A percentile compares a stretch with the other conserved stretches of the same genome.
Conservation (phyloP, 2,113 vertebrate genomes). For the Heterotis niloticus region DNA sequence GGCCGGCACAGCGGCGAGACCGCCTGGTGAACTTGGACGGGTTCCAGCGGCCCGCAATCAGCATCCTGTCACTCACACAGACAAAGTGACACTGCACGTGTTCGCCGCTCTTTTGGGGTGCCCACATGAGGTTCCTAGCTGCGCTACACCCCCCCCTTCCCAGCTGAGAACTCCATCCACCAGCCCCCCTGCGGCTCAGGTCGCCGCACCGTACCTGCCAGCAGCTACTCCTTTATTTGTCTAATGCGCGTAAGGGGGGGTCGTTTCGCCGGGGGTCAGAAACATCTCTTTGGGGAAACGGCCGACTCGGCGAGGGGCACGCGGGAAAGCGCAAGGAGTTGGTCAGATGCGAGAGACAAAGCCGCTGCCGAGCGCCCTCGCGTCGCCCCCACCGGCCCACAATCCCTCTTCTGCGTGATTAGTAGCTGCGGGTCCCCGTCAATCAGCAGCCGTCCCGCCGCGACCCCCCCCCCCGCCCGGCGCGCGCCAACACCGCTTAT, state of each 20-base stretch:
- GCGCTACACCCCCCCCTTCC: conserved; percentile 62
- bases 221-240: conserved; percentile 25
- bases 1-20: conserved; percentile 51
- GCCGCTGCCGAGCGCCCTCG: conserved; percentile 62
- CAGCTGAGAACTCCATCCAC: conserved; percentile 55
- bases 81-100: conserved; percentile 71
- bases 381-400: conserved; percentile 37
- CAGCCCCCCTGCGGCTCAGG: background rate
- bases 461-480: conserved; percentile 56
- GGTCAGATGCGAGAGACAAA: conserved; percentile 66
- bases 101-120: conserved; percentile 78
- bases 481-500: conserved; percentile 72
- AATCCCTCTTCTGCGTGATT: conserved; percentile 73
- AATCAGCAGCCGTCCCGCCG: conserved; percentile 68
- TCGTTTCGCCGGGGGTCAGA: conserved; percentile 63
- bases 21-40: conserved; percentile 79
- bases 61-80: conserved; percentile 79
- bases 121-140: conserved; percentile 76
- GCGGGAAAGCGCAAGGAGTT: conserved; percentile 50
- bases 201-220: conserved; percentile 19
- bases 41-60: conserved; percentile 82
- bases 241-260: conserved; percentile 28
- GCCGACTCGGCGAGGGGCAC: conserved; percentile 73
- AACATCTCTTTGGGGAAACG: conserved; percentile 62
- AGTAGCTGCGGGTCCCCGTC: conserved; percentile 80